Evolutionary conservation across 2,113 vertebrate genomes (phyloP).

Genomic region (Athene noctua): DNA sequence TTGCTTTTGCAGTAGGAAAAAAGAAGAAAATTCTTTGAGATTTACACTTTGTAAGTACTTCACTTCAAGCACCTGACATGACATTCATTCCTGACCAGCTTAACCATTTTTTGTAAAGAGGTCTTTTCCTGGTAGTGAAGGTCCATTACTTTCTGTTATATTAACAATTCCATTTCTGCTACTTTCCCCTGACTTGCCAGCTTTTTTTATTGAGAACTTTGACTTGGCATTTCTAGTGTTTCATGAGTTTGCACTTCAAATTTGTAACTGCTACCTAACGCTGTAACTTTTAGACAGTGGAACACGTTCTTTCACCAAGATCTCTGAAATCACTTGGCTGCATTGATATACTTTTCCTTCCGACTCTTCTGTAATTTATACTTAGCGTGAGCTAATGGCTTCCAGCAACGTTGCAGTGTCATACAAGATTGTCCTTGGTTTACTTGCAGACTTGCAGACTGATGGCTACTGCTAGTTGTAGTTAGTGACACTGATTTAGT

Average conservation of each 20-base stretch:
- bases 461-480: not conserved
- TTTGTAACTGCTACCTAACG: not conserved
- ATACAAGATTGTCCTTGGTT: not conserved
- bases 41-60: not conserved
- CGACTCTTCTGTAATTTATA: not conserved
- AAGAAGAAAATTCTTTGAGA: not conserved
- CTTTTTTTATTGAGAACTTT: not conserved
- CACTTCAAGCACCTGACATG: not conserved
- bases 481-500: not conserved
- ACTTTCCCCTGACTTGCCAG: not conserved
- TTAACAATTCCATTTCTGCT: not conserved
- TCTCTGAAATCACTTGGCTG: not conserved
- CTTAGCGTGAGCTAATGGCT: fast-evolving
- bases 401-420: not conserved
- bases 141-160: not conserved
- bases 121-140: not conserved
- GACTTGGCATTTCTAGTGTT: not conserved
- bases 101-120: not conserved
- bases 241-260: not conserved
- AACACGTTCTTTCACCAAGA: not conserved
- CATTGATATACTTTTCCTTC: not conserved
- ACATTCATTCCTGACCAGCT: not conserved
- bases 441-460: not conserved
- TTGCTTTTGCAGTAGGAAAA: not conserved
- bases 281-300: not conserved